Base-by-base conservation (phyloP, 1,140 invertebrate genomes). In the Radopholus similis region DNA sequence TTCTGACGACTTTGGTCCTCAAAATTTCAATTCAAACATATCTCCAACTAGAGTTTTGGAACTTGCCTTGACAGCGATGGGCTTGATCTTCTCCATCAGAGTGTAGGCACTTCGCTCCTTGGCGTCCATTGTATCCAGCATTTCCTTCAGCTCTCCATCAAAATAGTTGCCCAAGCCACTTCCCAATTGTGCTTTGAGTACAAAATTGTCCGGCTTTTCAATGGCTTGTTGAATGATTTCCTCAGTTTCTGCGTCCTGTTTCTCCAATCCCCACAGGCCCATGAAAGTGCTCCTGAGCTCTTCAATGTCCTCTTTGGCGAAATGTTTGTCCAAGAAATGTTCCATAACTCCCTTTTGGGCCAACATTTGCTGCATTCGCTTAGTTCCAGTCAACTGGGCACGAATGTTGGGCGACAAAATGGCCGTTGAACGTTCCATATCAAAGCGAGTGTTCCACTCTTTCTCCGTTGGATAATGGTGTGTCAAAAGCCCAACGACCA, bases 341-440 rank as follows among this genome's bases (percentile, higher is more conserved):
- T 60, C 58, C 38, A 60, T n/a, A n/a, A 47, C 28, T n/a, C n/a
- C n/a, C 13, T 32, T 32, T 23, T 60, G 37, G 15, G 38, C 13
- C 38, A 60, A 47, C 3, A 53, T n/a, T n/a, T 53, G 51, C 18
- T 53, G 51, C n/a, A n/a, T n/a, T n/a, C n/a, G n/a, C n/a, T n/a
- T n/a, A n/a, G n/a, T n/a, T n/a, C 58, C 21, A 40, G 37, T 13
- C 38, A 62, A 8, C 2, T 62, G 58, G 9, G 34, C 23, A 18
- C 58, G 58, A 26, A 62, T 62, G 40, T 62, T 62, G 9, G 58
- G 58, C 6, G 58, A 62, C 42, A 62, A 26, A 32, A 62, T 62
- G 37, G 58, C 58, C 23, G 15, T 62, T 11, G 58, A 62, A 9
- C 58, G 23, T 21, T 62, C 58, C 40, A 62, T 62, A 18, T 26